Evolutionary conservation across 2,888 invertebrate species (phyloP), one percentile per base, ranked within the genome.

Genomic region (Pegoplata infirma): DNA sequence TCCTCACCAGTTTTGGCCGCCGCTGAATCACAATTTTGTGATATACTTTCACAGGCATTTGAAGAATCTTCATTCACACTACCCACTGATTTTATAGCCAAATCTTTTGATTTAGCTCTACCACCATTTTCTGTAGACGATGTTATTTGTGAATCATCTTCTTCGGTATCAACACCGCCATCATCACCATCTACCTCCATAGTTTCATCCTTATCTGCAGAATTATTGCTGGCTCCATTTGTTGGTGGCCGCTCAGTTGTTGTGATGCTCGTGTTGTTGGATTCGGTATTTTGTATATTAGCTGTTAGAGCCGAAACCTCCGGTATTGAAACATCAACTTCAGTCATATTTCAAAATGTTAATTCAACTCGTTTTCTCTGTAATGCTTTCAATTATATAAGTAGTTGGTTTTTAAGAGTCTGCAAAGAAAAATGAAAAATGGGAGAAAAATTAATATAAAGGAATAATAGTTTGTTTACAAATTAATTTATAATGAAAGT

Each of bases 71-170:
- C 81, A 64, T 78, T 81, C 17, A 74, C 49, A 14, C 63, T 80
- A 5, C 63, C 19, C 10, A 23, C 19, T 0, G 80, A 40, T 7
- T 80, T 80, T 14, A 61, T 47, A 17, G 49, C 21, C 4, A 64
- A 55, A 25, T 73, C 66, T 36, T 61, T 66, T 51, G 53, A 3
- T 12, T 66, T 64, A 10, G 17, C 61, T 49, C 47, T 61, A 44
- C 51, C 76, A 78, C 86, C 86, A 71, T 86, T 87, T 71, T 85
- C 84, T 10, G 88, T 85, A 69, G 86, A 87, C n/a, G 82, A 81
- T 10, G 84, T 87, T 73, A 88, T 86, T 83, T 89, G 87, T 73
- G 89, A 89, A 77, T 88, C 87, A 49, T 86, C 88, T 47, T 83
- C 83, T 46, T 82, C 82, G 5, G 80, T 79, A 21, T 82, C 82